A percentile compares a stretch with the other conserved stretches of the same genome.
These are phyloP conservation scores for Alectoris magna DNA, from an alignment of 2,797 vertebrate species.

Conservation along the genomic window DNA sequence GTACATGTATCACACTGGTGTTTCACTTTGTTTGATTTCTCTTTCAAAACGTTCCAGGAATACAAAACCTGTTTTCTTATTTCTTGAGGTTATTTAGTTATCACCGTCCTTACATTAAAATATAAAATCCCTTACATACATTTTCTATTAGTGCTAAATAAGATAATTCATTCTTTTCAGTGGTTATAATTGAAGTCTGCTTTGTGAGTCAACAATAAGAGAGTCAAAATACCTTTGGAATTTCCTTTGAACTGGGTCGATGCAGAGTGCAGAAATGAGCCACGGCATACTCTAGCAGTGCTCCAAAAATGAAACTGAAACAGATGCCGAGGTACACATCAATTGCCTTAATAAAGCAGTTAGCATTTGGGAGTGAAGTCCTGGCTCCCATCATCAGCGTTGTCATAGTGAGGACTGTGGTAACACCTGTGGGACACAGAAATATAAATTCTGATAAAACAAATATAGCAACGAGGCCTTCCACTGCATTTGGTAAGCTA, in stretches of 20 bases:
- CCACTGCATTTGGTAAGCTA: neutral
- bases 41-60: neutral
- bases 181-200: neutral
- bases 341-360: constrained; percentile 93
- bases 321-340: constrained; percentile 92
- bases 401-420: constrained; percentile 92
- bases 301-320: constrained; percentile 94
- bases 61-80: neutral
- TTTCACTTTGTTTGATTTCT: neutral
- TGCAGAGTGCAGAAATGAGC: constrained; percentile 91
- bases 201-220: neutral
- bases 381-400: constrained; percentile 93
- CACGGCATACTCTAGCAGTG: constrained; percentile 90
- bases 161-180: neutral
- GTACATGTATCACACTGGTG: neutral
- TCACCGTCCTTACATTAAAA: neutral
- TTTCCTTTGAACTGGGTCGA: constrained; percentile 69
- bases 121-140: neutral
- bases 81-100: neutral
- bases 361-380: constrained; percentile 90
- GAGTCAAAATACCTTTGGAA: constrained; percentile 62
- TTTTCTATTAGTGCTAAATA: neutral
- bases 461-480: neutral
- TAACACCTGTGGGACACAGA: constrained; percentile 81
- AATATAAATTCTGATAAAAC: neutral